Evolutionary conservation across 2,888 invertebrate genomes (phyloP), one percentile per base, ranked within the genome.

Genomic region (Coenonympha arcania): DNA sequence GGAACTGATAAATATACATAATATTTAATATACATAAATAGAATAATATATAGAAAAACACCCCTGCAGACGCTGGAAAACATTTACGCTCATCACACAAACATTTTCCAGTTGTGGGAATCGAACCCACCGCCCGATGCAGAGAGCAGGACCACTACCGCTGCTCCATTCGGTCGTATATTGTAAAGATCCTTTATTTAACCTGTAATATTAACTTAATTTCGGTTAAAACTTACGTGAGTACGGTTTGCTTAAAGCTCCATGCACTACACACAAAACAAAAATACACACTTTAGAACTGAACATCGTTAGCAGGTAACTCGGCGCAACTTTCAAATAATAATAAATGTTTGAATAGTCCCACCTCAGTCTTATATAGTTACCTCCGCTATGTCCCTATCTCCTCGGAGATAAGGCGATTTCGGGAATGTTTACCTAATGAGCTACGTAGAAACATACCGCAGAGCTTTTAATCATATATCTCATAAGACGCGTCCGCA

Each of bases 341-440:
- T 65, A 75, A 68, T 77, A 75, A 77, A 74, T 75, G 74, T 79
- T 80, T 73, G 61, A 62, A 67, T 57, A 71, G 69, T 66, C 70
- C 70, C 65, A 57, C 56, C 62, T 66, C 62, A 56, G 66, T 66
- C 66, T 81, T 83, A 73, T 83, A 85, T 79, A 76, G 50, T 45
- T 65, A 65, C 62, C 64, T 54, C 66, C 62, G 68, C 54, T 72
- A 70, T 64, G 68, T 62, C 65, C 71, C 73, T 84, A 85, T 85
- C 84, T 78, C 57, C 41, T 48, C 39, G 8, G 61, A 80, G 86
- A 85, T 86, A 85, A 84, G 69, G 59, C 57, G 54, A 58, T 58
- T 64, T 67, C 67, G 77, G 80, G 78, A 85, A 86, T 85, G 82
- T 86, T 85, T 83, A 75, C 75, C 60, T 85, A 81, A 83, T 79